Conservation (phyloP, 1,140 invertebrate genomes). For the Lepeophtheirus salmonis region DNA sequence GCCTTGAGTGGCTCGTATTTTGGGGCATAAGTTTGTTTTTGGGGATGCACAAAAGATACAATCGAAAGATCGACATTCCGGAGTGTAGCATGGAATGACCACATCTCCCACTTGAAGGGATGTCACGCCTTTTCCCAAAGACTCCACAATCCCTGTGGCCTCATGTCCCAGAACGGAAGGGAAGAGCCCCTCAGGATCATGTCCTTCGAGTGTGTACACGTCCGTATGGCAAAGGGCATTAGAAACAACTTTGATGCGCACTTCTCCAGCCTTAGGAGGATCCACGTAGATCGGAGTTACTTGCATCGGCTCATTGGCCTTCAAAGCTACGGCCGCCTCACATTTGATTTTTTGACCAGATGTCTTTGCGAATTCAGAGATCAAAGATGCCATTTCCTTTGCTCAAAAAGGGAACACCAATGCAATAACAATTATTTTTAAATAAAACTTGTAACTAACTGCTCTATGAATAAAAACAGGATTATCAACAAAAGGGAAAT, state of each 20-base stretch:
- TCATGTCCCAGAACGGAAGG: conserved; percentile 84
- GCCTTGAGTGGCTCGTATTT: conserved; percentile 48
- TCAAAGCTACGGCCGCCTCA: conserved; percentile 78
- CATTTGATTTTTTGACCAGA: conserved; percentile 52
- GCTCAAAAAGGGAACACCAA: no score
- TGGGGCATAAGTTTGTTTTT: conserved; percentile 92
- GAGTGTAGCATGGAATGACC: conserved; percentile 87
- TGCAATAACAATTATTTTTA: no score
- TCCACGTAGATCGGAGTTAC: conserved; percentile 83
- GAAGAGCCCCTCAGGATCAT: conserved; percentile 83
- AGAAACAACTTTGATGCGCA: conserved; percentile 37
- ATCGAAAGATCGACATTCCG: conserved; percentile 64
- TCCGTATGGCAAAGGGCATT: conserved; percentile 97
- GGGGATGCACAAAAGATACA: conserved; percentile 90
- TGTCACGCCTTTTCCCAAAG: conserved; percentile 78
- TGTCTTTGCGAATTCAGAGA: no score
- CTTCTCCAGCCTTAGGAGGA: conserved; percentile 62
- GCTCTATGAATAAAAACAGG: no score
- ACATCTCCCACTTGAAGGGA: conserved; percentile 72
- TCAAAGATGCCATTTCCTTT: no score
- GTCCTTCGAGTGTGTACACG: conserved; percentile 73
- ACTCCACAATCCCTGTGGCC: conserved; percentile 86
- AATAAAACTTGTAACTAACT: no score
- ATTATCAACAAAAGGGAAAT: no score
- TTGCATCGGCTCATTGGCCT: conserved; percentile 57